Percentiles rank a stretch among this genome's conserved stretches.
Conservation (phyloP, 2,888 invertebrate species). For the Archips crataeganus region DNA sequence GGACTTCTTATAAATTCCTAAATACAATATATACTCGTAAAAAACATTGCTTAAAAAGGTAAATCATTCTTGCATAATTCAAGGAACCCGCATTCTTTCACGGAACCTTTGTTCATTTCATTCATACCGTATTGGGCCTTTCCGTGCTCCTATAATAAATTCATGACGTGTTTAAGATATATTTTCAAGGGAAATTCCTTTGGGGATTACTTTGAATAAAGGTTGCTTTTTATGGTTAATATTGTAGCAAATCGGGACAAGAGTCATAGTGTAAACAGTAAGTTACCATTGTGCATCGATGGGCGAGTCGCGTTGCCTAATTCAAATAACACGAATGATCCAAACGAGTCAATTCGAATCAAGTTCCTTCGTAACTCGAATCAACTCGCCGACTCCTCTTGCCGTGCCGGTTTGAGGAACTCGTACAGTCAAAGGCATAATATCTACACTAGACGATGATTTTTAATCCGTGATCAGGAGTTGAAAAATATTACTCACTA, state of each 20-base stretch:
- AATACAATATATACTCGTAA: conserved; percentile 11
- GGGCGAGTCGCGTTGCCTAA: too few relatives aligned
- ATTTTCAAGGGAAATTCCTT: conserved; percentile 29
- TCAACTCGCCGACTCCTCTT: too few relatives aligned
- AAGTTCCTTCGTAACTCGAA: too few relatives aligned
- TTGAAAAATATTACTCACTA: too few relatives aligned
- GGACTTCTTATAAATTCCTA: too few relatives aligned
- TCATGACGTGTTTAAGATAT: conserved; percentile 26
- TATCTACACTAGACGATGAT: too few relatives aligned
- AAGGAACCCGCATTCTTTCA: conserved; percentile 60
- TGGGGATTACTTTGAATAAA: conserved; percentile 18
- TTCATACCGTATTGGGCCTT: conserved; percentile 17
- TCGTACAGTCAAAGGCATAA: too few relatives aligned
- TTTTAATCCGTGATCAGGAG: too few relatives aligned
- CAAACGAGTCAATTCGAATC: too few relatives aligned
- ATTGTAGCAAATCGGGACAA: background rate
- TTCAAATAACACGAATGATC: too few relatives aligned
- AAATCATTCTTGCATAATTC: conserved; percentile 62
- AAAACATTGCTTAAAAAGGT: conserved; percentile 40
- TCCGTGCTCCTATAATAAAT: conserved; percentile 26
- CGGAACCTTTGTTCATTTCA: conserved; percentile 50
- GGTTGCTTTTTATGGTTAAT: background rate
- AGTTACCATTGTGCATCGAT: background rate
- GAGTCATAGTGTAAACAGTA: background rate
- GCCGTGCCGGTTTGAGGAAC: too few relatives aligned